Conservation (phyloP, 1,140 invertebrate genomes). For the Lycorma delicatula region DNA sequence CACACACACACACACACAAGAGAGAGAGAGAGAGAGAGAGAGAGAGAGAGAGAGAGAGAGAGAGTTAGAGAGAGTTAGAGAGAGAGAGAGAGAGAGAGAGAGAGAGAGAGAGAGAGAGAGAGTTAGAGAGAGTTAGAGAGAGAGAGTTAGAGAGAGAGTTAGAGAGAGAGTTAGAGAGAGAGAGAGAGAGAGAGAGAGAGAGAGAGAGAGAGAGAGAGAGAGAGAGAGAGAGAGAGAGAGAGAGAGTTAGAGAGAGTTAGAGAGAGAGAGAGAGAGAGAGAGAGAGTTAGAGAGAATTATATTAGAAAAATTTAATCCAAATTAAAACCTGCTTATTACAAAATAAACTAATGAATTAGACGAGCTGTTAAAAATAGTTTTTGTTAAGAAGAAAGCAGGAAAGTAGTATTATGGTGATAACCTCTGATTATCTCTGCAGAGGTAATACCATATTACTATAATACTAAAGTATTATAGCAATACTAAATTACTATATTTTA, state of each 20-base stretch:
- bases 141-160: background rate
- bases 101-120: constrained; percentile 14
- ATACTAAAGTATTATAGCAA: too few relatives aligned
- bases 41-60: constrained; percentile 15
- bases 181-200: background rate
- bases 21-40: constrained; percentile 12
- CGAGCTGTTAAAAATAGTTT: too few relatives aligned
- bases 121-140: constrained; percentile 1
- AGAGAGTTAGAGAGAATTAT: background rate
- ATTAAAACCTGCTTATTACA: too few relatives aligned
- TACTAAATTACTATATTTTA: too few relatives aligned
- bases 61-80: constrained; percentile 11
- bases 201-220: background rate
- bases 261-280: background rate
- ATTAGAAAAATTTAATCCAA: background rate
- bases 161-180: background rate
- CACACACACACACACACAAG: background rate
- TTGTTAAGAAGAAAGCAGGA: too few relatives aligned
- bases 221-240: background rate
- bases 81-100: constrained; percentile 15
- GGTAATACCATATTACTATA: too few relatives aligned
- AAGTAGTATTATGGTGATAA: too few relatives aligned
- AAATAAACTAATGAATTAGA: too few relatives aligned
- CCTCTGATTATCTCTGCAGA: too few relatives aligned
- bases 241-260: background rate